Conservation (phyloP, 2,797 vertebrate species). For the Aphelocoma californica region DNA sequence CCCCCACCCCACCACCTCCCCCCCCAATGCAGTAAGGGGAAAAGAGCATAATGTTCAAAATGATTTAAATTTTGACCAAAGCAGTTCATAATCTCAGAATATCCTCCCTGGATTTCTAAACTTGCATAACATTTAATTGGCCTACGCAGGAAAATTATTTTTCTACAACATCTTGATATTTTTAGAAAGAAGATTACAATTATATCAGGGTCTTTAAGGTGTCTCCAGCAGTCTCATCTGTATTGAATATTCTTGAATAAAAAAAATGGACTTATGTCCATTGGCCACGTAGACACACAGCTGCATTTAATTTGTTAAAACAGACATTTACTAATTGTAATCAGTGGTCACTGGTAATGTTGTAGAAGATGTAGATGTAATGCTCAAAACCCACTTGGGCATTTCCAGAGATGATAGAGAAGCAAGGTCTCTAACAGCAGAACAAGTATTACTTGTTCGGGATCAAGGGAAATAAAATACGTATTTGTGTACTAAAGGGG, state of each 20-base stretch:
- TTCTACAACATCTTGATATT: neutral
- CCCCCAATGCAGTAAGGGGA: neutral
- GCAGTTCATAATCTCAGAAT: neutral
- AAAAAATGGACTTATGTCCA: neutral
- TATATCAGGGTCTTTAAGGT: neutral
- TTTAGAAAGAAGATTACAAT: neutral
- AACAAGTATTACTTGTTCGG: neutral
- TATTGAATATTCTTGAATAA: neutral
- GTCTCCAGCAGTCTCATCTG: neutral
- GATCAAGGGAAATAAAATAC: neutral
- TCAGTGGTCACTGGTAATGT: neutral
- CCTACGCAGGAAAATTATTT: neutral
- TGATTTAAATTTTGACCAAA: neutral
- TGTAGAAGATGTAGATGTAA: neutral
- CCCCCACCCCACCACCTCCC: neutral
- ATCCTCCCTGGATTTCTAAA: neutral
- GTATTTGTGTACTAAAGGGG: neutral
- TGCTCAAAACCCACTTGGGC: neutral
- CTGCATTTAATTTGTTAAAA: neutral
- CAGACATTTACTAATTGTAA: neutral
- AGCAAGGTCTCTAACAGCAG: neutral
- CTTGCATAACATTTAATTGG: neutral
- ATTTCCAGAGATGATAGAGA: neutral
- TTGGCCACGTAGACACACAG: accelerated
- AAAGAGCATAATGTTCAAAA: neutral